A percentile compares a stretch with the other conserved stretches of the same genome.
Evolutionary conservation across 2,797 vertebrate genomes (phyloP).

Genomic region (Aplochiton taeniatus): DNA sequence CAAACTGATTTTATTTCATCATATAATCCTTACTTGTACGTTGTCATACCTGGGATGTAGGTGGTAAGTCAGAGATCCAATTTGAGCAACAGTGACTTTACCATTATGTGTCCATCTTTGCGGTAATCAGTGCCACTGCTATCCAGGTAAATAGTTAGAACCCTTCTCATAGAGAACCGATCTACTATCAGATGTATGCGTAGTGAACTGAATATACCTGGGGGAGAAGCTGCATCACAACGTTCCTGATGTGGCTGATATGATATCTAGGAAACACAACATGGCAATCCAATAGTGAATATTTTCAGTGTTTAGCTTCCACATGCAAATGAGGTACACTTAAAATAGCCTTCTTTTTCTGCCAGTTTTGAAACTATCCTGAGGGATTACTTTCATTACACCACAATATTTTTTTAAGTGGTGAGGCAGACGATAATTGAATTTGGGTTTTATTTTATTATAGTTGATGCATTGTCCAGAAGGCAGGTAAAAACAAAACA

Average conservation of each 20-base stretch:
- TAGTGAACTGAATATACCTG: background rate
- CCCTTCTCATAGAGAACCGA: background rate
- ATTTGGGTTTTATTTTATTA: too few relatives aligned
- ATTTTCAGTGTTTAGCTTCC: too few relatives aligned
- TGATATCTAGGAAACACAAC: background rate
- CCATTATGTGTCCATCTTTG: background rate
- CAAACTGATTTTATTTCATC: slow-evolving; percentile 1
- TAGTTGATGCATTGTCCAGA: too few relatives aligned
- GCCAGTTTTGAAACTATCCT: too few relatives aligned
- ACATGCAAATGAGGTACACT: too few relatives aligned
- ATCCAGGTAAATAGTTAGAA: background rate
- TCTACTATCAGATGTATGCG: background rate
- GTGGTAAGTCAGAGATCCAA: background rate
- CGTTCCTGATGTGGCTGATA: slow-evolving; percentile 6
- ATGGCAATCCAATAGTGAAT: background rate
- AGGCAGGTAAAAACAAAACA: too few relatives aligned
- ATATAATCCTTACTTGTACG: background rate
- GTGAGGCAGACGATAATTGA: too few relatives aligned
- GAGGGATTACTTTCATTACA: too few relatives aligned
- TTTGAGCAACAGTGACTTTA: background rate
- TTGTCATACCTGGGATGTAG: background rate
- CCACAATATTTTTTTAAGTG: too few relatives aligned
- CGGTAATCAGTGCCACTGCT: background rate
- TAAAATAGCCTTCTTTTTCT: too few relatives aligned
- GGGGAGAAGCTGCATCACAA: background rate